Evolutionary conservation across 2,888 invertebrate genomes (phyloP).

Genomic region (Epirrhoe tristata): DNA sequence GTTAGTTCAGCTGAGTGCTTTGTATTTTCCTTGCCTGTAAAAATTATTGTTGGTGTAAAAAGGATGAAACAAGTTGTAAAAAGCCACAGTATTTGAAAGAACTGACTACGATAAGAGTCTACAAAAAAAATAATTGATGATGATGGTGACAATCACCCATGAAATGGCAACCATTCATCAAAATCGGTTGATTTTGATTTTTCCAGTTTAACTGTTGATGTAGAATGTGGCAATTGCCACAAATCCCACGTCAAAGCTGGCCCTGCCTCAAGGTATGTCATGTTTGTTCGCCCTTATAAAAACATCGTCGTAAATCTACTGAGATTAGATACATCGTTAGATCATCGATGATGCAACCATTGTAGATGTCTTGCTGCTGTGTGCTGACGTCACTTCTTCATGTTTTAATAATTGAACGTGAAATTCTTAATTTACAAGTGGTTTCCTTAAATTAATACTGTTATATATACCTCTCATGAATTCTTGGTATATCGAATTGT

Average conservation of each 20-base stretch:
- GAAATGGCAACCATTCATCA: no score
- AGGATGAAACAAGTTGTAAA: no score
- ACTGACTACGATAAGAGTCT: no score
- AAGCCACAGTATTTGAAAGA: no score
- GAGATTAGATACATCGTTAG: constrained; percentile 45
- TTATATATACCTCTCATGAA: not conserved
- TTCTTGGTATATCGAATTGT: not conserved
- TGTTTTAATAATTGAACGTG: constrained; percentile 33
- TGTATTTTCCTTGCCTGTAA: not conserved
- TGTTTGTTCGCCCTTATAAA: constrained; percentile 39
- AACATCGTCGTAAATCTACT: constrained; percentile 24
- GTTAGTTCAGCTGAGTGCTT: constrained; percentile 29
- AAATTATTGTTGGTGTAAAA: no score
- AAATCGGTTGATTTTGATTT: no score
- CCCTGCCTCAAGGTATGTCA: constrained; percentile 40
- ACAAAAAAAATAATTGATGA: no score
- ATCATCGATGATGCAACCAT: constrained; percentile 45
- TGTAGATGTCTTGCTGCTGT: constrained; percentile 28
- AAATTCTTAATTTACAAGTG: constrained; percentile 26
- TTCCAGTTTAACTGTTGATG: not conserved
- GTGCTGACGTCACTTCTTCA: constrained; percentile 39
- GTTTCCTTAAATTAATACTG: not conserved
- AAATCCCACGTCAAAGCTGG: constrained; percentile 27
- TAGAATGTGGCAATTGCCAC: constrained; percentile 7
- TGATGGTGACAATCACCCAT: no score